Evolutionary conservation across 2,888 invertebrate genomes (phyloP).

Genomic region (Conistra vaccinii): DNA sequence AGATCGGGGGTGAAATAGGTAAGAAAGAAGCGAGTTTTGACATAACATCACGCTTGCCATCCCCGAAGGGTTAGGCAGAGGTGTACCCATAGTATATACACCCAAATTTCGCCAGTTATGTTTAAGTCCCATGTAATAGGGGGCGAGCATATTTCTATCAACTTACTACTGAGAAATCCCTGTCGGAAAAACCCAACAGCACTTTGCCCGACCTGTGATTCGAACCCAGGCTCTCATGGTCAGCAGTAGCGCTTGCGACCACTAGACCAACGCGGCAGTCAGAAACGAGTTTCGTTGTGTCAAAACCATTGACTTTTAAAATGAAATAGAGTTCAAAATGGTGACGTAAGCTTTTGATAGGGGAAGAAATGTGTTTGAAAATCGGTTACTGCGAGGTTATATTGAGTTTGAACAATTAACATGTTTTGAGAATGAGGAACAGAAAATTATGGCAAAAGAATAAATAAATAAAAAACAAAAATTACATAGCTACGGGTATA

Average conservation of each 20-base stretch:
- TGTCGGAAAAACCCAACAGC: neutral
- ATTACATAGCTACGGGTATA: neutral
- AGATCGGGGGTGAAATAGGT: neutral
- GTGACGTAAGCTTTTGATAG: too few species aligned
- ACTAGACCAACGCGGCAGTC: too few species aligned
- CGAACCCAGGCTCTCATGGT: neutral
- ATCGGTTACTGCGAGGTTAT: neutral
- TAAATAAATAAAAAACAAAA: too few species aligned
- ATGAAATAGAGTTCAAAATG: neutral
- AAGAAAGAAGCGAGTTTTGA: neutral
- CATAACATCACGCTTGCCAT: neutral
- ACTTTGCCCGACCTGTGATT: neutral
- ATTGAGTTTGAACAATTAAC: neutral
- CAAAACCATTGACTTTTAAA: neutral
- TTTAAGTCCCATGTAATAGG: neutral
- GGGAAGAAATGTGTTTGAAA: neutral
- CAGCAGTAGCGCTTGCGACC: too few species aligned
- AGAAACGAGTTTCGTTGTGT: neutral
- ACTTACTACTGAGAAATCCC: neutral
- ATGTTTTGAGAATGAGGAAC: neutral
- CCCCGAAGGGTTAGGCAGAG: neutral
- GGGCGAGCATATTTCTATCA: neutral
- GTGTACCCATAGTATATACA: neutral
- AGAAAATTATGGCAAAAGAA: neutral
- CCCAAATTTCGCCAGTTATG: neutral